Conservation (phyloP, 1,140 invertebrate species). For the Drosophila virilis region DNA sequence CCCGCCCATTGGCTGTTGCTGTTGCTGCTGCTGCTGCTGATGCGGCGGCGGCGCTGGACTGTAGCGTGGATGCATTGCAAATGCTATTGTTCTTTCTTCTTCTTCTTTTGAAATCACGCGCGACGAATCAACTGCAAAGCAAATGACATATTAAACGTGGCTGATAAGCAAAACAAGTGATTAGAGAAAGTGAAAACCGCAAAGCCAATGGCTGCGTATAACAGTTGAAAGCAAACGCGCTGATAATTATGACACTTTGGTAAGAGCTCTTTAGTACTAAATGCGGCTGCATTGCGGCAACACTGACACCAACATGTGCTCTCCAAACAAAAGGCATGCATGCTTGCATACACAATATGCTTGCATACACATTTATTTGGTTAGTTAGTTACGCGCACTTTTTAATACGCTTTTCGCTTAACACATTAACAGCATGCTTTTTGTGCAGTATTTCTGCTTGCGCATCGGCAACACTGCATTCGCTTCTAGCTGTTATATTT, state of each 20-base stretch:
- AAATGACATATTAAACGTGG: slow-evolving; percentile 10
- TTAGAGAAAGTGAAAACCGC: slow-evolving; percentile 26
- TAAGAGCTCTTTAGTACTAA: background rate
- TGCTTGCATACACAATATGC: too few relatives aligned
- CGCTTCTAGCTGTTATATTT: slow-evolving; percentile 6
- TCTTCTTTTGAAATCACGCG: slow-evolving; percentile 11
- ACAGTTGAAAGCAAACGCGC: slow-evolving; percentile 1
- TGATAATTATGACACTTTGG: slow-evolving; percentile 15
- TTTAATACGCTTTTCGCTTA: background rate
- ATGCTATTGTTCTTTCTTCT: slow-evolving; percentile 1
- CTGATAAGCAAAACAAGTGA: slow-evolving; percentile 24
- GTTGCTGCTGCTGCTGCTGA: slow-evolving; percentile 32
- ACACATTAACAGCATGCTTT: background rate
- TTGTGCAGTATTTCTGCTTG: background rate
- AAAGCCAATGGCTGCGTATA: slow-evolving; percentile 9
- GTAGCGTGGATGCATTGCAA: slow-evolving; percentile 67
- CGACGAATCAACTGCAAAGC: slow-evolving; percentile 24
- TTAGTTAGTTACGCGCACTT: too few relatives aligned
- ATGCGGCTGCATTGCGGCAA: background rate
- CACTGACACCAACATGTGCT: background rate
- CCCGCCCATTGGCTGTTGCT: slow-evolving; percentile 53
- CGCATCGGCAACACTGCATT: slow-evolving; percentile 40
- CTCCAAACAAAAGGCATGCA: background rate
- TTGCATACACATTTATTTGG: too few relatives aligned
- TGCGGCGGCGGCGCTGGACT: slow-evolving; percentile 64